Evolutionary conservation across 2,113 vertebrate species (phyloP).

Genomic region (Archilochus colubris): DNA sequence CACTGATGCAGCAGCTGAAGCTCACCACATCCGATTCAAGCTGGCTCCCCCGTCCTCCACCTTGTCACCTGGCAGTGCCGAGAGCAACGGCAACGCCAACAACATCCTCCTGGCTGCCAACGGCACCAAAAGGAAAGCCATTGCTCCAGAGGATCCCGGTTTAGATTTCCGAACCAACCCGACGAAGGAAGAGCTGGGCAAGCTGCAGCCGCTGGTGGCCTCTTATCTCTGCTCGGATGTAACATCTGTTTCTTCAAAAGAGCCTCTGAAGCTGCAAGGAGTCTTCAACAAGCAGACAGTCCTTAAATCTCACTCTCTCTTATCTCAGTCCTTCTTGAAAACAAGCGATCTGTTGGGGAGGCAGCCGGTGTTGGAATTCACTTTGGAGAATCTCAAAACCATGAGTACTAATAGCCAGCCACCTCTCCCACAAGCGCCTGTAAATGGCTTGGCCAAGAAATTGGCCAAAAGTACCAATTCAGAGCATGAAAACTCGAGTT

Average conservation of each 20-base stretch:
- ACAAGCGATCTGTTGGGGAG: slow-evolving; percentile 84
- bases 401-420: slow-evolving; percentile 88
- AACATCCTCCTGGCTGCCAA: slow-evolving; percentile 92
- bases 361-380: slow-evolving; percentile 92
- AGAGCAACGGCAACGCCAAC: slow-evolving; percentile 95
- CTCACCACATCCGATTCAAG: slow-evolving; percentile 99
- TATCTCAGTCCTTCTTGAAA: slow-evolving; percentile 88
- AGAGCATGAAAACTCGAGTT: slow-evolving; percentile 82
- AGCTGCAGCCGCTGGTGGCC: slow-evolving; percentile 92
- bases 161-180: slow-evolving; percentile 85
- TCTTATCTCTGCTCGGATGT: slow-evolving; percentile 95
- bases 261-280: slow-evolving; percentile 93
- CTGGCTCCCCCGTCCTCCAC: slow-evolving; percentile 97
- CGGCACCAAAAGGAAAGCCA: slow-evolving; percentile 88
- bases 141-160: slow-evolving; percentile 83
- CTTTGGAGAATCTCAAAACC: slow-evolving; percentile 90
- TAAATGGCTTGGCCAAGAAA: slow-evolving; percentile 96
- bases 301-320: slow-evolving; percentile 89
- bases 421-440: slow-evolving; percentile 79
- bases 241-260: slow-evolving; percentile 91
- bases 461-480: slow-evolving; percentile 83
- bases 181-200: slow-evolving; percentile 87
- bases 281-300: slow-evolving; percentile 95
- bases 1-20: slow-evolving; percentile 99
- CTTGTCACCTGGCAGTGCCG: slow-evolving; percentile 92